Evolutionary conservation across 2,797 vertebrate species (phyloP), one percentile per base, ranked within the genome.

Genomic region (Eospalax fontanierii): DNA sequence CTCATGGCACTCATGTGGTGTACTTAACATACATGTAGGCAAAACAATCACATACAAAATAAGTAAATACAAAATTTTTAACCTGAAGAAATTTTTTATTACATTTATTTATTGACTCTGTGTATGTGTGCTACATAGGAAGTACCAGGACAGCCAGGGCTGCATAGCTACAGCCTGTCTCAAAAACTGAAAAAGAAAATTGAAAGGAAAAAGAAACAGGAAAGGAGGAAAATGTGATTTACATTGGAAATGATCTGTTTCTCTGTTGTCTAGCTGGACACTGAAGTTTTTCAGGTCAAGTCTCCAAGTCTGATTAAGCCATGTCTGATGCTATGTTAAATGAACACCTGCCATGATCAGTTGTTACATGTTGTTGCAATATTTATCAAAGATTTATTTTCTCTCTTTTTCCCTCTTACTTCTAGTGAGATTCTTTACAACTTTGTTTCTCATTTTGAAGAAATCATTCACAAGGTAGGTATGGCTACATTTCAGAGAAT

Each of bases 381-480:
- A 96, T 94, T 50, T 96, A 26, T 78, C 87, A 66, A 80, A 61
- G 94, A 85, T 54, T 96, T 97, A 15, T 90, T 93, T 38, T 95
- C 97, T 61, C 76, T 79, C 11, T 68, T 7, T 87, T 88, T 80
- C 96, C 97, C 95, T 89, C 96, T 71, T 54, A 57, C 96, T 98
- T 98, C 97, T 97, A 99, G 99, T 97, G 99, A 99, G 78, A 87
- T 98, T 95, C 97, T 99, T 57, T 97, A 97, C 85, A 98, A 98
- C 96, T 98, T 98, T 97, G 98, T 98, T 97, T 98, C 98, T 94
- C 97, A 98, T 90, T 97, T 99, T 95, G 98, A 98, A 97, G 98
- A 99, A 96, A 98, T 89, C 82, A 98, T 99, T 79, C 98, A 99
- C 96, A 98, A 96, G 97, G 99, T 99, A 98, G 99, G 99, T 98